Evolutionary conservation across 1,140 invertebrate genomes (phyloP), one percentile per base, ranked within the genome.

Genomic region (Eciton burchellii): DNA sequence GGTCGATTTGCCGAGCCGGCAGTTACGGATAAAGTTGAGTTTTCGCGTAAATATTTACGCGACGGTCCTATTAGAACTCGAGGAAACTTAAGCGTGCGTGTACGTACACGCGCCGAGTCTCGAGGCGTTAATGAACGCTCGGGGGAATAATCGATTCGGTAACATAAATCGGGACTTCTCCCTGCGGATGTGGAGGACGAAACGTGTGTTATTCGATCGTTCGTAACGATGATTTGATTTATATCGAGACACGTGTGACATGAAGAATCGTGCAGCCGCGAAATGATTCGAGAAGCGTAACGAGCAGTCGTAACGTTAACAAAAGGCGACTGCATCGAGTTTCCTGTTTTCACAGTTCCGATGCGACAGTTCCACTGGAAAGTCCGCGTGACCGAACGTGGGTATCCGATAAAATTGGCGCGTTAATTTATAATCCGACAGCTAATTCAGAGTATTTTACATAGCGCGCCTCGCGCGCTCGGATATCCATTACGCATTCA

Each of bases 11-110:
- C 47, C 43, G 54, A 52, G 11, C 14, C 47, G 56, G 26, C 19
- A 4, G 8, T 79, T 79, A 70, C 49, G 35, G 19, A 29, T 54
- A 9, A 2, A 3, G 43, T 9, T 29, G 24, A 3, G 8, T 79
- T 56, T 66, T 29, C 49, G 19, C 9, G 43, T 73, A 81, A 81
- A 81, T 81, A 73, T 81, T 81, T 81, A 62, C 52, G 47, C n/a
- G 56, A 45, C 19, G 43, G 1, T 24, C 26, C 19, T 49, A 60
- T 49, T 81, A 52, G 59, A 81, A 81, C 19, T 41, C 52, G 4
- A 29, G 21, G 26, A 57, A 26, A 45, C 66, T 8, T 49, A 19
- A 1, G 19, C 70, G 45, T 24, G 41, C 29, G 5, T 14, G 14
- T 43, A 21, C 47, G 65, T 49, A 68, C 63, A 21, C n/a, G n/a